phyloP scores from a whole-genome alignment of 2,797 vertebrate species.

The Epinephelus malabaricus region DNA sequence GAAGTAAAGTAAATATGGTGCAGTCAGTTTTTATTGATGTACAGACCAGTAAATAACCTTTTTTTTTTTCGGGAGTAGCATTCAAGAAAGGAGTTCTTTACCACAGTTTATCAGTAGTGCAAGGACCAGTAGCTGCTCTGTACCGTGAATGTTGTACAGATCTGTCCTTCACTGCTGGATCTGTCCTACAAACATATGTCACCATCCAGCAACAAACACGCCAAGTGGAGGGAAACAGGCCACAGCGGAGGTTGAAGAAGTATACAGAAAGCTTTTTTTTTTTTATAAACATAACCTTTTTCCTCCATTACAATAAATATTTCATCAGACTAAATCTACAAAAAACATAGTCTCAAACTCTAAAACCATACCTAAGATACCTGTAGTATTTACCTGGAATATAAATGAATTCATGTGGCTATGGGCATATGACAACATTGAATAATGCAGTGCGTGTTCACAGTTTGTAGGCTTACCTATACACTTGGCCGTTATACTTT shows the following conservation, averaged over 20 bases:
- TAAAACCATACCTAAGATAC: conserved; percentile 72
- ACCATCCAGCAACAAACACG: conserved; percentile 58
- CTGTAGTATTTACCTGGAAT: conserved; percentile 72
- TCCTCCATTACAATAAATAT: conserved; percentile 76
- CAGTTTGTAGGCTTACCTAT: conserved; percentile 64
- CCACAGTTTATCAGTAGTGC: conserved; percentile 71
- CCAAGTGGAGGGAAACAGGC: conserved; percentile 70
- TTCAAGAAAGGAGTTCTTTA: conserved; percentile 73
- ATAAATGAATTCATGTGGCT: conserved; percentile 66
- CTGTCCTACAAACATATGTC: conserved; percentile 52
- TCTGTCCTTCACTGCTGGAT: conserved; percentile 46
- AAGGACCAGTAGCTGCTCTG: conserved; percentile 69
- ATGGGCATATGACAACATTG: conserved; percentile 51
- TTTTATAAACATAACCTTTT: conserved; percentile 65
- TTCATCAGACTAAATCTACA: conserved; percentile 78
- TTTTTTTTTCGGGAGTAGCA: conserved; percentile 57
- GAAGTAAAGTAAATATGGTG: conserved; percentile 74
- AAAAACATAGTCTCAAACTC: conserved; percentile 73
- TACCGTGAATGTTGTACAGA: conserved; percentile 48
- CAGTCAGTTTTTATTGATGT: conserved; percentile 93
- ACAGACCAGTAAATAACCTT: conserved; percentile 84
- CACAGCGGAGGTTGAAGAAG: conserved; percentile 57
- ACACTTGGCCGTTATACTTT: conserved; percentile 45
- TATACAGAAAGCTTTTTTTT: conserved; percentile 69
- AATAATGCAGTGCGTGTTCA: conserved; percentile 67